Evolutionary conservation across 2,888 invertebrate genomes (phyloP).

Genomic region (Trimorus sp.): DNA sequence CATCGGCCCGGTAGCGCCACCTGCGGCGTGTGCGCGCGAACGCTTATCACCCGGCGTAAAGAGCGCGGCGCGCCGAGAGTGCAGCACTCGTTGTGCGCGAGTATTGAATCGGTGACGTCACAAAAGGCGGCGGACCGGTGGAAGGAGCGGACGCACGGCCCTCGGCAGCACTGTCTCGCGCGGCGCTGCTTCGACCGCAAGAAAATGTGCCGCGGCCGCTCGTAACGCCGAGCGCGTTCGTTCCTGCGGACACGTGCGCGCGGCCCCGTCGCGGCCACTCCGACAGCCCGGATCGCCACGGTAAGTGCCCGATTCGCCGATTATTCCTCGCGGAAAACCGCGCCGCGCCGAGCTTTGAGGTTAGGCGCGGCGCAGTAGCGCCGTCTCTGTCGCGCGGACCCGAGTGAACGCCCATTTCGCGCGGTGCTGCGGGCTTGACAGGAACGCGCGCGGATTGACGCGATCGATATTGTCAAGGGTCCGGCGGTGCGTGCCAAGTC

Average conservation of each 20-base stretch:
- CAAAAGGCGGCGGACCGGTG: conserved; percentile 78
- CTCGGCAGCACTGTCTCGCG: conserved; percentile 50
- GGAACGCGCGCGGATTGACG: conserved; percentile 77
- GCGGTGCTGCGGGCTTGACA: conserved; percentile 71
- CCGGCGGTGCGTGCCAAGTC: conserved; percentile 63
- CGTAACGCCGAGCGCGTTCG: conserved; percentile 71
- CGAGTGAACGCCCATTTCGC: no score
- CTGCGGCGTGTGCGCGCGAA: conserved; percentile 18
- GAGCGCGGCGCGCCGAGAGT: conserved; percentile 60
- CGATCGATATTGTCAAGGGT: conserved; percentile 78
- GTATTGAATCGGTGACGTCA: conserved; percentile 82
- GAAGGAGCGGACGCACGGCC: conserved; percentile 75
- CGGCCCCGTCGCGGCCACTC: conserved; percentile 70
- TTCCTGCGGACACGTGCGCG: conserved; percentile 74
- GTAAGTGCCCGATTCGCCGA: no score
- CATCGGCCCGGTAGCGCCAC: conserved; percentile 36
- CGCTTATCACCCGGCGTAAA: conserved; percentile 49
- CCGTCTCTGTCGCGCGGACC: no score
- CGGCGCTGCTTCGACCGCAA: conserved; percentile 42
- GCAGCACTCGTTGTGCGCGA: conserved; percentile 72
- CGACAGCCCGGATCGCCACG: no score
- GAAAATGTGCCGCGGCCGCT: conserved; percentile 69
- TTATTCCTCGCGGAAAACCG: no score
- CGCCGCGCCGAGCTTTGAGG: no score
- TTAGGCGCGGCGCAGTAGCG: no score